These are phyloP conservation scores for Trachops cirrhosus DNA, from an alignment of 2,797 vertebrate species.

Conservation along the genomic window DNA sequence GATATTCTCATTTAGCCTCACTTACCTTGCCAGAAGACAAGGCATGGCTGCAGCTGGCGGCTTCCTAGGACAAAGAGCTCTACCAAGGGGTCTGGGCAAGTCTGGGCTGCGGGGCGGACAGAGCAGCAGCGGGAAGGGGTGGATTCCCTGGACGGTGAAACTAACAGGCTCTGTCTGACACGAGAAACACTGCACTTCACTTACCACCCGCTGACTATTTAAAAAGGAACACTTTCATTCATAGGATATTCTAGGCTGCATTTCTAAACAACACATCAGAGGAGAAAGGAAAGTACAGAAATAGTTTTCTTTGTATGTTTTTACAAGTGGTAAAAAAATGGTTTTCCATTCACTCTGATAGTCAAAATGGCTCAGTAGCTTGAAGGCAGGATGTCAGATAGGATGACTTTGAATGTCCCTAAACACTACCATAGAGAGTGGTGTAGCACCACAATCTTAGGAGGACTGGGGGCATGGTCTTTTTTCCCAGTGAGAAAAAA, in stretches of 20 bases:
- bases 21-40: slow-evolving; percentile 16
- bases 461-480: neutral
- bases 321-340: neutral
- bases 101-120: neutral
- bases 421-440: neutral
- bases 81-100: neutral
- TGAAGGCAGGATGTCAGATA: neutral
- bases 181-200: neutral
- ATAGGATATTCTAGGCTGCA: slow-evolving; percentile 1
- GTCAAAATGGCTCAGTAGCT: slow-evolving; percentile 41
- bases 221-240: slow-evolving; percentile 4
- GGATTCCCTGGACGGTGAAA: neutral
- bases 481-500: neutral
- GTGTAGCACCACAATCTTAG: neutral
- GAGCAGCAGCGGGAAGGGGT: neutral
- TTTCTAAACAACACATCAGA: slow-evolving; percentile 11
- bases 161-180: neutral
- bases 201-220: neutral
- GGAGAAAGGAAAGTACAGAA: slow-evolving; percentile 30
- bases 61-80: slow-evolving; percentile 10
- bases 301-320: slow-evolving; percentile 25
- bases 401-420: neutral
- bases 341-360: slow-evolving; percentile 26
- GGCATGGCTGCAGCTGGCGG: neutral
- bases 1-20: neutral